Percentiles rank a stretch among this genome's conserved stretches.
These are phyloP conservation scores for Eciton burchellii DNA, from an alignment of 1,140 invertebrate species.

Conservation along the genomic window DNA sequence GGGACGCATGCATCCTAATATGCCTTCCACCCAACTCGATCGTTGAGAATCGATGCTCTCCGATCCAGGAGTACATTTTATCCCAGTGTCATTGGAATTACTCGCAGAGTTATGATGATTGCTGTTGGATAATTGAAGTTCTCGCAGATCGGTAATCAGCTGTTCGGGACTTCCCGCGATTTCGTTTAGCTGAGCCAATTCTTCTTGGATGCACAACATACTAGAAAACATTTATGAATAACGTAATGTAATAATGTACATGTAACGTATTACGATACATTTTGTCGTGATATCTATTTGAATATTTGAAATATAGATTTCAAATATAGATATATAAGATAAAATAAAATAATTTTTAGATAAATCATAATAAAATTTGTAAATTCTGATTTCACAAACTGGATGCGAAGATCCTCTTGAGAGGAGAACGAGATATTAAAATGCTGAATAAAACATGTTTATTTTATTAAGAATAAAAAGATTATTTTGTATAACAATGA, in stretches of 20 bases:
- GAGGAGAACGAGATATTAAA: too few species aligned
- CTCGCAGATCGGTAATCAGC: slow-evolving; percentile 75
- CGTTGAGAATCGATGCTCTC: slow-evolving; percentile 85
- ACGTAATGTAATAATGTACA: background rate
- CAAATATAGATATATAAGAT: background rate
- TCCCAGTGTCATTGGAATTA: slow-evolving; percentile 78
- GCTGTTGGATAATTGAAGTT: slow-evolving; percentile 82
- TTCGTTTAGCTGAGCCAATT: slow-evolving; percentile 87
- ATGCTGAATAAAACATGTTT: too few species aligned
- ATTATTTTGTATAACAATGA: background rate
- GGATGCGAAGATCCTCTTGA: too few species aligned
- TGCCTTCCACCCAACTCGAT: slow-evolving; percentile 92
- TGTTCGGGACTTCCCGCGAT: slow-evolving; percentile 77
- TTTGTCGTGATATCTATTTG: background rate
- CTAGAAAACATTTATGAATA: slow-evolving; percentile 82
- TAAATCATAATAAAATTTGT: background rate
- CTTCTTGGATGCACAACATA: slow-evolving; percentile 89
- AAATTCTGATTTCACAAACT: background rate
- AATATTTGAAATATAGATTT: slow-evolving; percentile 24
- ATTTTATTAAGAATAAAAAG: too few species aligned
- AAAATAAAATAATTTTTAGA: background rate
- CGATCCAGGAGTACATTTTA: slow-evolving; percentile 79
- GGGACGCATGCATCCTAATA: slow-evolving; percentile 94
- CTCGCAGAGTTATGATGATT: slow-evolving; percentile 79
- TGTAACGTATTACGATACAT: background rate